These are phyloP conservation scores for Drosophila fulvimacula DNA, from an alignment of 2,888 invertebrate genomes.

Conservation along the genomic window DNA sequence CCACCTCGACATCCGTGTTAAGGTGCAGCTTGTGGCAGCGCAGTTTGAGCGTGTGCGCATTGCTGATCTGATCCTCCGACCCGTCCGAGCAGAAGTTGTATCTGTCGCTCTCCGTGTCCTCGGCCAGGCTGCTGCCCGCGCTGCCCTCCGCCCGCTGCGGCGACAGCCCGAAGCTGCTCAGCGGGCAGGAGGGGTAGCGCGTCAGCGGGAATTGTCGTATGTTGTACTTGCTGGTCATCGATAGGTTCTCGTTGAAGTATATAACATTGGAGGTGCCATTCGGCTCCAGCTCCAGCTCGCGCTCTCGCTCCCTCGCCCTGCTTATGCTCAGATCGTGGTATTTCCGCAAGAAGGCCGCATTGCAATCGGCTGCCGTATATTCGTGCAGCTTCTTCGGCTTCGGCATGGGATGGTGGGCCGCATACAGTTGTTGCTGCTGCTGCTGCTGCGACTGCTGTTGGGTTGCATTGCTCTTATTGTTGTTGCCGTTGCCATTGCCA, in stretches of 20 bases:
- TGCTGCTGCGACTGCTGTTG: constrained; percentile 36
- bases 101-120: constrained; percentile 77
- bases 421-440: constrained; percentile 25
- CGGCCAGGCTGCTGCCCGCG: constrained; percentile 65
- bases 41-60: constrained; percentile 59
- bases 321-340: constrained; percentile 80
- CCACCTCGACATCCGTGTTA: constrained; percentile 9
- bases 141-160: constrained; percentile 43
- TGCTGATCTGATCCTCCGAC: constrained; percentile 63
- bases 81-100: constrained; percentile 83
- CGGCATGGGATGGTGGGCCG: constrained; percentile 48
- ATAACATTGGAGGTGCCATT: constrained; percentile 74
- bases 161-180: constrained; percentile 65
- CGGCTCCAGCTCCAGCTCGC: constrained; percentile 17
- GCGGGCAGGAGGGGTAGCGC: constrained; percentile 74
- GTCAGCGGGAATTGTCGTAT: constrained; percentile 75
- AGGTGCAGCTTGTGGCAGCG: constrained; percentile 33
- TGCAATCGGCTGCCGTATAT: constrained; percentile 82
- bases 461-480: constrained; percentile 13
- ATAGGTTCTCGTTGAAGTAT: constrained; percentile 85
- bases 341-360: constrained; percentile 82
- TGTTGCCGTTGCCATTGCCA: constrained; percentile 9
- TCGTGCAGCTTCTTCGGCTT: constrained; percentile 83
- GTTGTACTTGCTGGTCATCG: constrained; percentile 84
- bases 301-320: constrained; percentile 28